Evolutionary conservation across 2,888 invertebrate genomes (phyloP).

Genomic region (Pollenia angustigena): DNA sequence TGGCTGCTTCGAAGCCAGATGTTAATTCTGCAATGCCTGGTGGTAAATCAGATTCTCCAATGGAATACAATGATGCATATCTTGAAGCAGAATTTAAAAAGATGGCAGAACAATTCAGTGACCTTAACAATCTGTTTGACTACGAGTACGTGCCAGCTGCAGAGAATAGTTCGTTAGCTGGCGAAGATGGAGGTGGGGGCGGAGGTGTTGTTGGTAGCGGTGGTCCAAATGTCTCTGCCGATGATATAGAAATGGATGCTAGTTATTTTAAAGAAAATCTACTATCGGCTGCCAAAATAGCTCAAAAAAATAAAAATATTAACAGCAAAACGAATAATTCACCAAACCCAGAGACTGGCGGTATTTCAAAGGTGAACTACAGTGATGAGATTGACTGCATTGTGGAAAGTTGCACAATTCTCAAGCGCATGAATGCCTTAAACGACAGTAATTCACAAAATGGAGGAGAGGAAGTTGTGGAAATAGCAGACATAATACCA

Average conservation of each 20-base stretch:
- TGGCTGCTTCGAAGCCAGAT: constrained; percentile 54
- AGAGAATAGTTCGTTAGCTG: constrained; percentile 61
- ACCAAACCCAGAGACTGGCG: constrained; percentile 75
- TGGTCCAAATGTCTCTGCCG: constrained; percentile 63
- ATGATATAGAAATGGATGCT: constrained; percentile 76
- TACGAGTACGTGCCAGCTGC: constrained; percentile 65
- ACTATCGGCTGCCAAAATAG: constrained; percentile 76
- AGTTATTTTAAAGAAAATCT: constrained; percentile 79
- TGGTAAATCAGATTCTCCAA: constrained; percentile 75
- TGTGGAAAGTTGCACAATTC: constrained; percentile 80
- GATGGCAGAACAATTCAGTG: constrained; percentile 67
- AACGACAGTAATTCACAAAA: constrained; percentile 74
- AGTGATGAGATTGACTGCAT: constrained; percentile 81
- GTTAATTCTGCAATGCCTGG: constrained; percentile 52
- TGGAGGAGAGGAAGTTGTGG: constrained; percentile 77
- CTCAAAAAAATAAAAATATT: constrained; percentile 73
- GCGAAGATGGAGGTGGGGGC: constrained; percentile 76
- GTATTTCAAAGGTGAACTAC: constrained; percentile 81
- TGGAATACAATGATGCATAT: constrained; percentile 69
- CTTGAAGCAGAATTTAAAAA: constrained; percentile 69
- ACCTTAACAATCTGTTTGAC: constrained; percentile 63
- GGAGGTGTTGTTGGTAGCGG: constrained; percentile 74
- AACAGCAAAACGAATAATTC: constrained; percentile 75
- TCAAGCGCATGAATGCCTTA: constrained; percentile 80
- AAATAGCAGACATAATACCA: constrained; percentile 87